Base-by-base conservation (phyloP, 2,113 vertebrate species). In the Hippocampus comes region DNA sequence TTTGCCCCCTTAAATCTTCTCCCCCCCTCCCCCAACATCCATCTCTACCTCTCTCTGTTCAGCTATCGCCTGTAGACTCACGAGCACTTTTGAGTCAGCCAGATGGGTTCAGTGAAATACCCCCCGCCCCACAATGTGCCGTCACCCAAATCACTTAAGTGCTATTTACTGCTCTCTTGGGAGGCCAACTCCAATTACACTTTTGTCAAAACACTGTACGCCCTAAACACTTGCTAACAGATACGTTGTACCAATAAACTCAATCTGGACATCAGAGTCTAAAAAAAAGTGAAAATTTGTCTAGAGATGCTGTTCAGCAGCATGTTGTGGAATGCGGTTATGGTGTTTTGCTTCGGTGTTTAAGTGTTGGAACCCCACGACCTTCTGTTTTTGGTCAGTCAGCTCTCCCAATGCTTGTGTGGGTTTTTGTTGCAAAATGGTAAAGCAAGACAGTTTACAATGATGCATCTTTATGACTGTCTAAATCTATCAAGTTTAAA, bases 1-100 rank as follows among this genome's bases (percentile, higher is more conserved):
- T 77, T 82, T 78, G 56, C 48, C 60, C 69, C 60, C 68, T 67
- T 34, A 86, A 87, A 91, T 83, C 82, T 90, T 88, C 90, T 87
- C 84, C 76, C 60, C 78, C 71, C 75, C 69, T 74, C 76, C 80
- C 49, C 74, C 72, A 27, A 51, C 64, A 68, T 30, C 68, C 74
- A 79, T 77, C 84, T 65, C 71, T 78, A 71, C 59, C 72, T 78
- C 75, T 68, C 60, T 80, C 56, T 9, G 49, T 70, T 72, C 41
- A 70, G 77, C 83, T 27, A 55, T 70, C 78, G 64, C 70, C 63
- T 78, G 18, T 70, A 78, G 73, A 88, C 77, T 76, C 78, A 85
- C 80, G 82, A 79, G 81, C 87, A 75, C 81, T 77, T 82, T 72
- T 60, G 78, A 87, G 77, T 68, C 67, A 77, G 75, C 81, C 83